Conservation (phyloP, 2,797 vertebrate genomes). For the Glossophaga mutica region DNA sequence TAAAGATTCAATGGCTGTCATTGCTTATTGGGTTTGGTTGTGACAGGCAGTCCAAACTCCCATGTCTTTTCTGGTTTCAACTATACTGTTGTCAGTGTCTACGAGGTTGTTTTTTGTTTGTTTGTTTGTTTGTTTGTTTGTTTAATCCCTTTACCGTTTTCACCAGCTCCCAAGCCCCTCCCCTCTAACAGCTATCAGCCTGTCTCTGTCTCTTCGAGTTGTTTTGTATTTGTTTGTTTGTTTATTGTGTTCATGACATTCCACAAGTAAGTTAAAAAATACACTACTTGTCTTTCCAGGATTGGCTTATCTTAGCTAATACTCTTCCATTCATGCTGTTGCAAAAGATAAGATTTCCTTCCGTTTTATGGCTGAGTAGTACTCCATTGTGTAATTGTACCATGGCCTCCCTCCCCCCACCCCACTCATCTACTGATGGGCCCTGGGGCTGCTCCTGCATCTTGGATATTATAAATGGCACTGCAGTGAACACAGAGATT, state of each 20-base stretch:
- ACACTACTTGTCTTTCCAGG: not conserved
- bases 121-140: not conserved
- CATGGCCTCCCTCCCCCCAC: not conserved
- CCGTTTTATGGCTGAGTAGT: not conserved
- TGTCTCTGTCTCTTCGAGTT: not conserved
- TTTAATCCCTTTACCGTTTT: not conserved
- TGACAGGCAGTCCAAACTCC: too few relatives aligned
- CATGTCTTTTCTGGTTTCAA: too few relatives aligned
- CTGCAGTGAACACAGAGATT: not conserved
- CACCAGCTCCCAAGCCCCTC: not conserved
- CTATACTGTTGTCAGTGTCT: not conserved
- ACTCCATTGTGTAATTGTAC: too few relatives aligned
- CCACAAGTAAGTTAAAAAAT: not conserved
- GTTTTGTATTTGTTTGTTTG: not conserved
- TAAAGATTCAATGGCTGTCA: too few relatives aligned
- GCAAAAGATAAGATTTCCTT: not conserved
- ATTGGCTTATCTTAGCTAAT: not conserved
- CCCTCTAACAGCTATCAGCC: not conserved
- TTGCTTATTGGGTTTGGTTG: too few relatives aligned
- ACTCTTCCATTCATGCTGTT: not conserved
- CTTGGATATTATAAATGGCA: not conserved
- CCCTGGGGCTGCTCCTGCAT: not conserved
- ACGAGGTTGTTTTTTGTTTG: not conserved
- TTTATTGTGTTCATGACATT: not conserved
- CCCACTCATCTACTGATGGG: not conserved